Conservation (phyloP, 2,797 vertebrate genomes). For the Cynodonichthys magdalenae region DNA sequence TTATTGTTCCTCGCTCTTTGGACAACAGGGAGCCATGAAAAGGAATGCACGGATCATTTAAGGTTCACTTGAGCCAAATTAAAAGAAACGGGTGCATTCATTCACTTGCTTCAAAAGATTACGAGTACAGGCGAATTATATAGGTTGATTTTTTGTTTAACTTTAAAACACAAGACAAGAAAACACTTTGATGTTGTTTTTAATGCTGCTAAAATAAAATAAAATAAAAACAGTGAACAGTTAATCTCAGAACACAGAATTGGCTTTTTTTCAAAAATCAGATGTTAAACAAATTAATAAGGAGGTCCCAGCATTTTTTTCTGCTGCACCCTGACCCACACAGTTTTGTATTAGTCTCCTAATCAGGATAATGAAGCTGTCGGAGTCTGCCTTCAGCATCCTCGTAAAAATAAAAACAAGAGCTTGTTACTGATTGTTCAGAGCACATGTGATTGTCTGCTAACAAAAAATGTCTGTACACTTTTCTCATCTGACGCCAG, state of each 20-base stretch:
- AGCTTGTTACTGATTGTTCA: slow-evolving; percentile 13
- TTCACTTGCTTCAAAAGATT: background rate
- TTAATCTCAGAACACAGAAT: too few species aligned
- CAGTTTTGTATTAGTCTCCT: background rate
- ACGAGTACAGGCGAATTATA: background rate
- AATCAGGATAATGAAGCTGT: background rate
- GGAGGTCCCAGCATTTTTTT: too few species aligned
- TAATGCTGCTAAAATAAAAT: too few species aligned
- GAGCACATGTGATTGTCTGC: slow-evolving; percentile 35
- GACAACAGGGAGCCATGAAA: slow-evolving; percentile 42
- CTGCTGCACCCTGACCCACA: too few species aligned
- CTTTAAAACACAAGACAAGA: too few species aligned
- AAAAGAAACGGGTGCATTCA: slow-evolving; percentile 29
- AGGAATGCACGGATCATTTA: slow-evolving; percentile 44
- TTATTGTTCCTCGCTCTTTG: slow-evolving; percentile 48
- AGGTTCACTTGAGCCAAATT: slow-evolving; percentile 33
- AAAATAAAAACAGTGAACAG: too few species aligned
- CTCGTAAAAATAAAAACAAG: background rate
- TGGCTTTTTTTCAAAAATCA: too few species aligned
- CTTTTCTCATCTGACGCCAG: slow-evolving; percentile 53
- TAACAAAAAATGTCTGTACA: background rate
- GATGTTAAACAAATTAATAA: too few species aligned
- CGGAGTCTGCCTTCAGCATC: background rate
- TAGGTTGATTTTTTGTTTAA: too few species aligned
- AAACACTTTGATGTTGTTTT: too few species aligned